Evolutionary conservation across 1,140 invertebrate genomes (phyloP), one percentile per base, ranked within the genome.

Genomic region (Drosophila suzukii): DNA sequence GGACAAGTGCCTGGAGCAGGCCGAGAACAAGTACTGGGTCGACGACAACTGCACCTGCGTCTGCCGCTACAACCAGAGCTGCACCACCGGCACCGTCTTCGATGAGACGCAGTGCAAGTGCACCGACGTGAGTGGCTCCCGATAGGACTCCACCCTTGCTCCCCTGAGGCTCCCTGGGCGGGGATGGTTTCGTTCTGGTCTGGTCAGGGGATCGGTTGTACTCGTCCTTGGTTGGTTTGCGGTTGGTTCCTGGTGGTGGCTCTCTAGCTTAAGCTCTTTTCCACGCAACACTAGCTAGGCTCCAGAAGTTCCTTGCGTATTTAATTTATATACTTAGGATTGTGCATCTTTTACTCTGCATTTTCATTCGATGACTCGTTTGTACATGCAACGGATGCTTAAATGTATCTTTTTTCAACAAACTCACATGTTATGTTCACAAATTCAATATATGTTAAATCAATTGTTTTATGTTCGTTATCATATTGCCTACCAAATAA

Each of bases 21-120:
- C 79, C 61, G 84, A 89, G 0, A 93, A 82, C n/a, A 95, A 95
- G 81, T 81, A 94, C 12, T 96, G 95, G 95, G 93, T 96, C 76
- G 91, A 93, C 7, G 84, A 93, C 17, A 88, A 82, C 1, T 96
- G 95, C 77, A 75, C 78, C 17, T 96, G 95, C 63, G 89, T 92
- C 53, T 96, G 95, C 73, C 91, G 93, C 39, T 92, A 93, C 27
- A 78, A 90, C 2, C 77, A 92, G 30, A 92, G 93, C 11, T 96
- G 95, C 83, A 94, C 93, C 17, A 94, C 94, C 10, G 95, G 95
- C 20, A 94, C 92, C 41, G 90, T 90, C 65, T 96, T 94, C 81
- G 94, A 95, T 74, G 92, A 93, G 50, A 92, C 93, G 38, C 93
- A 93, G 74, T 96, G 95, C 93, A 93, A 92, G 93, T 96, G 94